Percentiles rank a stretch among this genome's conserved stretches.
Evolutionary conservation across 2,797 vertebrate genomes (phyloP).

Genomic region (Hoplostethus mediterraneus): DNA sequence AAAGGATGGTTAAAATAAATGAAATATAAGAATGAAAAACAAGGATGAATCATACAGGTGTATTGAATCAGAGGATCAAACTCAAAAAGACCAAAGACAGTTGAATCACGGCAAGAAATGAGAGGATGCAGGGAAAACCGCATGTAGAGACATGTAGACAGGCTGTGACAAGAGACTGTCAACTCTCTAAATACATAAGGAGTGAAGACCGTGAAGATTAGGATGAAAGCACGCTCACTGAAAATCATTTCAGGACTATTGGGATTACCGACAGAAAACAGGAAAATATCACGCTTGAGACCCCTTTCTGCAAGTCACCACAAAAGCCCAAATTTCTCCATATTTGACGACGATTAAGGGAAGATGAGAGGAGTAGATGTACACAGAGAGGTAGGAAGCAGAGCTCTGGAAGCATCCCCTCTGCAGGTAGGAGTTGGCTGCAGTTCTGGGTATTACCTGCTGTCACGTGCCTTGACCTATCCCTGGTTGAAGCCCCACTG

Average conservation of each 20-base stretch:
- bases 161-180: neutral
- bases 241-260: conserved; percentile 16
- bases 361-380: conserved; percentile 62
- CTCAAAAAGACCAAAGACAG: neutral
- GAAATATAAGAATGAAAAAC: neutral
- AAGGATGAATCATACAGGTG: conserved; percentile 19
- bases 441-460: conserved; percentile 81
- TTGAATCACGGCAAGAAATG: conserved; percentile 41
- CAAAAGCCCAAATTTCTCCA: conserved; percentile 35
- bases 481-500: conserved; percentile 61
- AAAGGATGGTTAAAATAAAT: neutral
- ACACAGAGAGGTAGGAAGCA: conserved; percentile 45
- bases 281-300: conserved; percentile 34
- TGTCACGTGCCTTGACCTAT: conserved; percentile 56
- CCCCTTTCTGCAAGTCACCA: conserved; percentile 36
- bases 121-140: conserved; percentile 34
- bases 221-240: conserved; percentile 17
- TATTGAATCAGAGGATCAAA: neutral
- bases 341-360: conserved; percentile 53
- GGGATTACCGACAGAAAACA: conserved; percentile 30
- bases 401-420: conserved; percentile 38
- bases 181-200: neutral
- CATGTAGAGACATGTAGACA: conserved; percentile 1
- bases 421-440: conserved; percentile 54
- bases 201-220: conserved; percentile 2